Evolutionary conservation across 2,888 invertebrate genomes (phyloP), one percentile per base, ranked within the genome.

Genomic region (Polymixis lichenea): DNA sequence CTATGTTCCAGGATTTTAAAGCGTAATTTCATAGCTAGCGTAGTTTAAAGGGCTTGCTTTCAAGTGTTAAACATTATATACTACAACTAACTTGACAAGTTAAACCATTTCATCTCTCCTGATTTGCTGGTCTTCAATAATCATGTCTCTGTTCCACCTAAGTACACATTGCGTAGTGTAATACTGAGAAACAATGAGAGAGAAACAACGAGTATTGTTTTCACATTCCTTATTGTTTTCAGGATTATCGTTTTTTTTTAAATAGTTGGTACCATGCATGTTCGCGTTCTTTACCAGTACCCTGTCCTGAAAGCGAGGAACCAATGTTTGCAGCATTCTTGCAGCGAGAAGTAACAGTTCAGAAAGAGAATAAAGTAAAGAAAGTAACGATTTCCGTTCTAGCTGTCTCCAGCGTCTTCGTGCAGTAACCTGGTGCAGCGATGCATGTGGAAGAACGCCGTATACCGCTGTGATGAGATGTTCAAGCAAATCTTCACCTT

Each of bases 381-480:
- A 32, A 55, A 43, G 22, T 25, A 38, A 32, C 4, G 5, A 28
- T n/a, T 67, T 66, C 28, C 43, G 28, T 89, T 89, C 13, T 85
- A 97, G 97, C 82, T 97, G 1, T 94, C 97, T 0, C 97, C 97
- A 32, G 92, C 92, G 2, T 69, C 89, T 0, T 90, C 95, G 2
- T 97, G 97, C 85, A 92, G 91, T 43, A 91, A 95, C 1, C 90
- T 97, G 22, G 83, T 97, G 8, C 87, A 96, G 76, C 91, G 94
- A 0, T 98, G 98, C 85, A 96, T 96, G 91, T 97, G 97, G 97
- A 97, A 97, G 86, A 97, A 97, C 25, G 91, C 92, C 0, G 87
- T 93, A 2, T 94, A 93, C 28, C 93, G 95, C 3, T 98, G 98
- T 82, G 93, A 94, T 2, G 90, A 94, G 38, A 86, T 97, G 1